Evolutionary conservation across 2,113 vertebrate species (phyloP), one percentile per base, ranked within the genome.

Genomic region (Oreotrochilus melanogaster): DNA sequence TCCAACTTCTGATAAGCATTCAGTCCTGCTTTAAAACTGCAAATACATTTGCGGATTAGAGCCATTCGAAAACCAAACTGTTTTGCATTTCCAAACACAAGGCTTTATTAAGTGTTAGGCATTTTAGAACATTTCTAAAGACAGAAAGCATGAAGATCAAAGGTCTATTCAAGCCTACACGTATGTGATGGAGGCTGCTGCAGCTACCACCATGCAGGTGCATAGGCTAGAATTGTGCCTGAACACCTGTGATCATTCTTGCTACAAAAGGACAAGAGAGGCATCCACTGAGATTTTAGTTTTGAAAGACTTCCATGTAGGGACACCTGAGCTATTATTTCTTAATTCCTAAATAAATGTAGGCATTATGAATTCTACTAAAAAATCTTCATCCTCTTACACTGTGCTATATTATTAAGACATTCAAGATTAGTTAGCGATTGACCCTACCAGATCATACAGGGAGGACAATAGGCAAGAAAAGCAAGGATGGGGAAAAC

Each of bases 111-210:
- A 78, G 27, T 15, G 17, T 11, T 24, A 57, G n/a, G 18, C 31
- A 65, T 69, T 80, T 84, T 22, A 80, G 47, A 93, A 80, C 16
- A 28, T 60, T 69, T 78, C 33, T 48, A n/a, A 43, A 88, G 84
- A 37, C 25, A 43, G 30, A 48, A 84, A 48, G 11, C 9, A 30
- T 53, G 7, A 70, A 48, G 37, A 70, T 50, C 45, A 75, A 75
- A 91, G 33, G 43, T 74, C 23, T 60, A 19, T 70, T 83, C 35
- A 70, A 62, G 42, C 7, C 70, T 42, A 35, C 22, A 25, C 18
- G 7, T 0, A 0, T 0, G 0, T 13, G 11, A 28, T 14, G 27
- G 31, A 45, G 18, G 11, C 3, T 28, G 39, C 50, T 80, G 54
- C 60, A 79, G 22, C 18, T 37, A 65, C 8, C 42, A 50, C 21